Evolutionary conservation across 2,888 invertebrate genomes (phyloP), one percentile per base, ranked within the genome.

Genomic region (Caradrina kadenii): DNA sequence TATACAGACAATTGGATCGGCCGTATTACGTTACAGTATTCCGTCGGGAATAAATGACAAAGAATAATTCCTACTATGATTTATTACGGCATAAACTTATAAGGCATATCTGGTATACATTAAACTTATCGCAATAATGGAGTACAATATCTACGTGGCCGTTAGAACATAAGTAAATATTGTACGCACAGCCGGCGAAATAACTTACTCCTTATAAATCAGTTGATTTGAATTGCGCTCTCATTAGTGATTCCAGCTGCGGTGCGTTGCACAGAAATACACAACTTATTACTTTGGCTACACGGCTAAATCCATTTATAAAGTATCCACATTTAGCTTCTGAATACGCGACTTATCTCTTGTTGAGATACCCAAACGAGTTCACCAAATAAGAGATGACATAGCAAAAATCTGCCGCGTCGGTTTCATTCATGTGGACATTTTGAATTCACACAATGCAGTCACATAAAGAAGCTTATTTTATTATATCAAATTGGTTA

Each of bases 201-300:
- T 93, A 94, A 91, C 91, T 93, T 91, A 93, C 90, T 93, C 94
- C 94, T 92, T 94, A 95, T 95, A 95, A 94, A 95, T 94, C 93
- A 91, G 92, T 91, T 91, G 93, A 94, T 95, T 95, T 94, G 93
- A 94, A 94, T 94, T 93, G 93, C 94, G 88, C 89, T 90, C 93
- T 94, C 94, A 95, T 95, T 95, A 94, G 93, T 81, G 90, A 95
- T 94, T 93, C 95, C 87, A 90, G 89, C 87, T 88, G 91, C 89
- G 90, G 90, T 87, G 89, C 90, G 88, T 87, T 88, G 90, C 83
- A 83, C 88, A 89, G 91, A 87, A 91, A 87, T 93, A 95, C 95
- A 94, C 92, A 93, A 93, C 93, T 94, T 94, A 94, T 93, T 94
- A 95, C 94, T 95, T 94, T 93, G 92, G 89, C 90, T 90, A 89